Percentiles rank a stretch among this genome's conserved stretches.
phyloP scores from a whole-genome alignment of 1,140 invertebrate genomes.

The Drosophila athabasca region DNA sequence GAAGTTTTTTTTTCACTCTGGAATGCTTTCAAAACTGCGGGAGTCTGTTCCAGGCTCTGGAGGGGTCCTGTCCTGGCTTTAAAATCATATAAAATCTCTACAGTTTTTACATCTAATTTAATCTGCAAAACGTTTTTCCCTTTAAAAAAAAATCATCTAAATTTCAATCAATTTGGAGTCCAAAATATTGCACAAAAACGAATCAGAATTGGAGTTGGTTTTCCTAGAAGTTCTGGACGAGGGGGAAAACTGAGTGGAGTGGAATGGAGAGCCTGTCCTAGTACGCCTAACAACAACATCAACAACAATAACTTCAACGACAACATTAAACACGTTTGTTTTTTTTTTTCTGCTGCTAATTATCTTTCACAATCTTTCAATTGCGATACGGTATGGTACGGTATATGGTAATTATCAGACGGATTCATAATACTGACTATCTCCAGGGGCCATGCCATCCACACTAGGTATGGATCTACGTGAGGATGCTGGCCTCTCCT shows the following conservation, averaged over 20 bases:
- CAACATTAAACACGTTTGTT: slow-evolving; percentile 48
- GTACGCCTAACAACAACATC: slow-evolving; percentile 35
- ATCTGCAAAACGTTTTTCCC: neutral
- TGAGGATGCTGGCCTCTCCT: slow-evolving; percentile 59
- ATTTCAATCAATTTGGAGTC: slow-evolving; percentile 20
- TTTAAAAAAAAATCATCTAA: slow-evolving; percentile 8
- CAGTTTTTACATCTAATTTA: neutral
- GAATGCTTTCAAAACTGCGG: slow-evolving; percentile 12
- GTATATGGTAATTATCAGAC: slow-evolving; percentile 69
- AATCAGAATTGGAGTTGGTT: too few species aligned
- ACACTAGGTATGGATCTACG: slow-evolving; percentile 33
- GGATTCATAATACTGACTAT: slow-evolving; percentile 80
- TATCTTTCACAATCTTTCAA: slow-evolving; percentile 22
- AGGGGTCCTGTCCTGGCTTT: neutral
- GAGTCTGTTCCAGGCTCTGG: neutral
- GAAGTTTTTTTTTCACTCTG: slow-evolving; percentile 13
- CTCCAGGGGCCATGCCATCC: neutral
- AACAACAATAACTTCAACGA: slow-evolving; percentile 43
- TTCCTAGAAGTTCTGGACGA: too few species aligned
- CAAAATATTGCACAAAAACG: slow-evolving; percentile 48
- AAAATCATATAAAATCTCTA: too few species aligned
- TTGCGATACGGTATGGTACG: slow-evolving; percentile 9
- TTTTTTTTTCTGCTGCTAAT: slow-evolving; percentile 32
- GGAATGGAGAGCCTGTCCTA: too few species aligned
- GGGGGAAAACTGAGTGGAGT: too few species aligned